Evolutionary conservation across 2,113 vertebrate species (phyloP).

Genomic region (Vulpes lagopus): DNA sequence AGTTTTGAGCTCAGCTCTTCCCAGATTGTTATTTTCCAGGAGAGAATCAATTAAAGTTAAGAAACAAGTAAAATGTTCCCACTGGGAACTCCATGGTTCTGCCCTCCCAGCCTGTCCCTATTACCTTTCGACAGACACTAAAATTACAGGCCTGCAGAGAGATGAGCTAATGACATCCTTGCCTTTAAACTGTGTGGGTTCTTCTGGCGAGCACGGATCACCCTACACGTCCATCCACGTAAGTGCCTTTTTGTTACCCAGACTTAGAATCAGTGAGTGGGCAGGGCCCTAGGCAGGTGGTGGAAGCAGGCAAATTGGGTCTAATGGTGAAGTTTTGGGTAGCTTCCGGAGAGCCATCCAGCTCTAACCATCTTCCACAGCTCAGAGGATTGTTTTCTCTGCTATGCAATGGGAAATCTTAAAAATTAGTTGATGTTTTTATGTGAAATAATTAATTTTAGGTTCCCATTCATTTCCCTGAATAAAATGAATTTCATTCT

Average conservation of each 20-base stretch:
- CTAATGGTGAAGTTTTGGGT: background rate
- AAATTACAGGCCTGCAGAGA: background rate
- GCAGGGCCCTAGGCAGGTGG: rapidly evolving
- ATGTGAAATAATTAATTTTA: background rate
- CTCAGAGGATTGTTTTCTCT: background rate
- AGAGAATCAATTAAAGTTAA: background rate
- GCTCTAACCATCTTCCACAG: background rate
- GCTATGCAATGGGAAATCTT: background rate
- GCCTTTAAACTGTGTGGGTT: background rate
- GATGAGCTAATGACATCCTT: background rate
- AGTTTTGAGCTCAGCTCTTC: background rate
- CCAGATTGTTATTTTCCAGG: background rate
- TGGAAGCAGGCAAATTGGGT: background rate
- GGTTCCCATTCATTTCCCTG: background rate
- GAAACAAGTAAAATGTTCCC: background rate
- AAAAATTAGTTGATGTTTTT: background rate
- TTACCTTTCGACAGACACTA: background rate
- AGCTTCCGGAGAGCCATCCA: background rate
- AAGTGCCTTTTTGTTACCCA: background rate
- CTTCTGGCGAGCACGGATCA: background rate
- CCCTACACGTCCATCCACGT: background rate
- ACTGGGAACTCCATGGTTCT: background rate
- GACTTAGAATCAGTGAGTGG: background rate
- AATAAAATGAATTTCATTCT: background rate
- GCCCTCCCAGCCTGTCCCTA: background rate